These are phyloP conservation scores for Nomada ferruginata DNA, from an alignment of 2,888 invertebrate species.

Conservation along the genomic window DNA sequence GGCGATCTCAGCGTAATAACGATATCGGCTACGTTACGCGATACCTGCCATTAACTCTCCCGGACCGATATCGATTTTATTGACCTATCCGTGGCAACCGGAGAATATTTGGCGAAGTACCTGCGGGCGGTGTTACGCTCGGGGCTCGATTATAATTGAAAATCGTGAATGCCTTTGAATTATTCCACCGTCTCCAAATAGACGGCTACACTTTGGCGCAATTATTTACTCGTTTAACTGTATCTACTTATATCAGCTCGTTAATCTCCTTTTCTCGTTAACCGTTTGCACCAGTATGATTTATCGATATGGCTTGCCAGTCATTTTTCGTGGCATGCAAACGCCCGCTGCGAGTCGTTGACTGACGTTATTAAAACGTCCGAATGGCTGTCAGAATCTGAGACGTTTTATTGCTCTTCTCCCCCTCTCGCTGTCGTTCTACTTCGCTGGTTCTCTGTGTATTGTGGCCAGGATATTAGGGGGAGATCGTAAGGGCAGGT, in stretches of 20 bases:
- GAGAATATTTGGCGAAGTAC: constrained; percentile 55
- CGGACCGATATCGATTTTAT: constrained; percentile 67
- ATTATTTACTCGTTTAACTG: too few relatives aligned
- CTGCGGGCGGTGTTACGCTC: constrained; percentile 15
- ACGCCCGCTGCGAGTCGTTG: constrained; percentile 12
- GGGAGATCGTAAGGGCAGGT: constrained; percentile 1
- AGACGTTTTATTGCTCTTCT: not conserved
- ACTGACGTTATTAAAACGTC: constrained; percentile 28
- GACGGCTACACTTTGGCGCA: too few relatives aligned
- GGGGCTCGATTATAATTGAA: constrained; percentile 23
- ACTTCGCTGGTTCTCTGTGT: too few relatives aligned
- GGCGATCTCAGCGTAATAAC: constrained; percentile 69
- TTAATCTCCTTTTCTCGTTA: too few relatives aligned
- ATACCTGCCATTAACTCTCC: constrained; percentile 68
- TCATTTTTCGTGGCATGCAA: constrained; percentile 3
- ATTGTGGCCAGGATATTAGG: not conserved
- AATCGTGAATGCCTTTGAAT: constrained; percentile 42
- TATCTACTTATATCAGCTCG: too few relatives aligned
- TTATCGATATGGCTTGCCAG: constrained; percentile 9
- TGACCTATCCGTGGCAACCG: constrained; percentile 42
- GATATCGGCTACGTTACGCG: constrained; percentile 69
- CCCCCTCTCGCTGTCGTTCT: not conserved
- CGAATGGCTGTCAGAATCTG: not conserved
- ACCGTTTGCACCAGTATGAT: not conserved
- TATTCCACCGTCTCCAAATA: constrained; percentile 40